These are phyloP conservation scores for Drosophila arizonae DNA, from an alignment of 1,140 invertebrate species.

Conservation along the genomic window DNA sequence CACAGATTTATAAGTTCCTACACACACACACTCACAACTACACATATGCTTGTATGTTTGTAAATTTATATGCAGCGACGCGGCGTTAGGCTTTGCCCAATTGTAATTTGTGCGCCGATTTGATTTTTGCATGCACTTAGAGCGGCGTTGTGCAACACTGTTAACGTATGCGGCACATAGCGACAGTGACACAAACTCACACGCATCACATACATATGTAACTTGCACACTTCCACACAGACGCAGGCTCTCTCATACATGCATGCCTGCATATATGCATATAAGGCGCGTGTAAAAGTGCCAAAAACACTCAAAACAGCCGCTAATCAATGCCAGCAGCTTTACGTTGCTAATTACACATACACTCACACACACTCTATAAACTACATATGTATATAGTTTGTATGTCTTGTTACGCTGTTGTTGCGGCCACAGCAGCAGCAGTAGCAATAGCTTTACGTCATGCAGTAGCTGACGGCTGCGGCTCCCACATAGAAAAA, in stretches of 20 bases:
- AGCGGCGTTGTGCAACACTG: slow-evolving; percentile 43
- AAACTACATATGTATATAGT: too few relatives aligned
- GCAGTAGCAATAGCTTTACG: slow-evolving; percentile 64
- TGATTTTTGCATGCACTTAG: slow-evolving; percentile 46
- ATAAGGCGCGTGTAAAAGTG: slow-evolving; percentile 41
- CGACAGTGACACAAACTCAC: slow-evolving; percentile 39
- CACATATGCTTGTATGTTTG: neutral
- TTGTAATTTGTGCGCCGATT: slow-evolving; percentile 50
- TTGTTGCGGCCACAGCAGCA: slow-evolving; percentile 32
- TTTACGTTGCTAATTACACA: slow-evolving; percentile 63
- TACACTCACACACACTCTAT: slow-evolving; percentile 7
- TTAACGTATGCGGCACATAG: slow-evolving; percentile 49
- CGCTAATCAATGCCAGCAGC: slow-evolving; percentile 66
- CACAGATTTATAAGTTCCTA: neutral
- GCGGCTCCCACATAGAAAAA: slow-evolving; percentile 66
- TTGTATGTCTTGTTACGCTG: slow-evolving; percentile 42
- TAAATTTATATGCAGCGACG: slow-evolving; percentile 1
- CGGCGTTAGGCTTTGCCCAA: slow-evolving; percentile 21
- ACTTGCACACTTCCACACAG: slow-evolving; percentile 1
- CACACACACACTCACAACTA: neutral
- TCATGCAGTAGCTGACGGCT: slow-evolving; percentile 60
- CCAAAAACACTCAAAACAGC: slow-evolving; percentile 43
- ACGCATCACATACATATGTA: slow-evolving; percentile 15
- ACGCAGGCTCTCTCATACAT: too few relatives aligned
- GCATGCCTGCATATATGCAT: slow-evolving; percentile 26